Base-by-base conservation (phyloP, 64 coral and sea anemone genomes). In the Montipora capricornis region DNA sequence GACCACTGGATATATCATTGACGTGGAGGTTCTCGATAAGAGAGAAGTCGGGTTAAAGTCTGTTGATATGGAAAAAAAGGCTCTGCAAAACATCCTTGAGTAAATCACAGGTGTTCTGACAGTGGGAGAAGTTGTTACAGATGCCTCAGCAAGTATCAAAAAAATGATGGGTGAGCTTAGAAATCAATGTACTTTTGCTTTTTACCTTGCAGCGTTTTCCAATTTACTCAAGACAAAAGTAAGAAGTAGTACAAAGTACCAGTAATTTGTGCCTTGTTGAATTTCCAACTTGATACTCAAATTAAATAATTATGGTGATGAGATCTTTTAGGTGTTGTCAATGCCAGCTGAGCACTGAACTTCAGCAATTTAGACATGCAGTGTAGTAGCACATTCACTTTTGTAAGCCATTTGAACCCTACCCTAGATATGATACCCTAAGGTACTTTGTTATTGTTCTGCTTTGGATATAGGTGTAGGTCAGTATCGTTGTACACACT, bases 21-120 rank as follows among this genome's bases (percentile, higher is more conserved):
- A 89, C 64, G 9, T 81, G 79, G 79, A 81, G 79, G 53, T 81
- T 52, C 47, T 81, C n/a, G 79, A 81, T 16, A 81, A 81, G 79
- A 49, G 79, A 49, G 15, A 37, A 37, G 29, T 37, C 29, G 29
- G 1, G 29, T 1, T 37, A 37, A 37, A 37, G 29, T 37, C 29
- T 37, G 29, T 37, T 37, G 1, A 37, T 37, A 37, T 37, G 29
- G 29, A 37, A 37, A 37, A 37, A 37, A 37, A 37, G 29, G 29
- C 29, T 37, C 29, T 37, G 29, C 29, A 37, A 37, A 37, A 37
- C 29, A 37, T 37, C 29, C 29, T 37, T 1, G 1, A 37, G 29
- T 1, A 1, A 37, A 37, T 37, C 29, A 37, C 29, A 37, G 29
- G 29, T 37, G 29, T 37, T 37, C 29, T 37, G 29, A 37, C 29